phyloP scores from a whole-genome alignment of 2,888 invertebrate genomes.

The Amphiduros pacificus region DNA sequence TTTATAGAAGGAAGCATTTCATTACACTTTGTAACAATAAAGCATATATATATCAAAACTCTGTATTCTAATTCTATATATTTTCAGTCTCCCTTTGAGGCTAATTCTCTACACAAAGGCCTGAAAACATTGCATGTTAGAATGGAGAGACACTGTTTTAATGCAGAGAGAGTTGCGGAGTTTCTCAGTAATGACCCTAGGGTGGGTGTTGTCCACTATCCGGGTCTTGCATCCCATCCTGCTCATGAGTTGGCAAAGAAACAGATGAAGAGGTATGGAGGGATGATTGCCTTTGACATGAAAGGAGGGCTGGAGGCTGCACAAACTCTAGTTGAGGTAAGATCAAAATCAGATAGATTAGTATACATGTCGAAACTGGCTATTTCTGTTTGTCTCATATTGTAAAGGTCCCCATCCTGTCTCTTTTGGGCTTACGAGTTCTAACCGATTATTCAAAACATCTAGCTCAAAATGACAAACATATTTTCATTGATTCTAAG shows the following conservation, averaged over 20 bases:
- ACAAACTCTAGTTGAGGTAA: conserved; percentile 65
- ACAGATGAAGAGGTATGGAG: conserved; percentile 84
- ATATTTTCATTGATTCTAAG: too few relatives aligned
- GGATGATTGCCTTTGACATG: conserved; percentile 87
- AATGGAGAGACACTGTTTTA: conserved; percentile 86
- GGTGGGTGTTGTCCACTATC: conserved; percentile 67
- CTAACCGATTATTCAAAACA: too few relatives aligned
- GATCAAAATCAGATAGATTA: neutral
- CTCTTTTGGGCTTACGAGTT: too few relatives aligned
- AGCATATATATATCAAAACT: too few relatives aligned
- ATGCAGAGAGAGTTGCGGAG: conserved; percentile 75
- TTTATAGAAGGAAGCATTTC: too few relatives aligned
- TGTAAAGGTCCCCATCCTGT: too few relatives aligned
- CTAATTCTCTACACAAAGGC: conserved; percentile 63
- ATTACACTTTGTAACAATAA: too few relatives aligned
- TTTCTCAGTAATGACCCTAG: conserved; percentile 68
- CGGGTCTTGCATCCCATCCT: conserved; percentile 62
- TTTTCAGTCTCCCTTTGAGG: conserved; percentile 26
- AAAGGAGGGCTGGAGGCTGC: conserved; percentile 77
- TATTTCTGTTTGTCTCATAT: too few relatives aligned
- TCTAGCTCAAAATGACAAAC: too few relatives aligned
- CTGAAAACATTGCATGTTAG: conserved; percentile 89
- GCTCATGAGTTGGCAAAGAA: conserved; percentile 62
- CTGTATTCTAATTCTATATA: too few relatives aligned
- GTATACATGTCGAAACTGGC: too few relatives aligned